Evolutionary conservation across 2,797 vertebrate species (phyloP).

Genomic region (Parauchenoglanis ngamensis): DNA sequence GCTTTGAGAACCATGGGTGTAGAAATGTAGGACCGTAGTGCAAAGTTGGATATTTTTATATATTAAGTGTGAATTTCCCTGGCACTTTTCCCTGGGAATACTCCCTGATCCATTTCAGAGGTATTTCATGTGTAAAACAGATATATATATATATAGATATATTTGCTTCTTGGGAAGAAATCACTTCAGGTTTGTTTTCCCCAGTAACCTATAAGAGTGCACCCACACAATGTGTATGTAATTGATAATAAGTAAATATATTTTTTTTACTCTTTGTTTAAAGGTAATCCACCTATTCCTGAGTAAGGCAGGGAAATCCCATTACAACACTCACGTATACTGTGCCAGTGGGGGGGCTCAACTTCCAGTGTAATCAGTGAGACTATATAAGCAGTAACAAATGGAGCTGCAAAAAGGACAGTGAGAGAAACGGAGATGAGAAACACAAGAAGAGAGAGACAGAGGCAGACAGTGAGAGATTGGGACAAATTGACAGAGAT

Average conservation of each 20-base stretch:
- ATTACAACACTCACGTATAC: background rate
- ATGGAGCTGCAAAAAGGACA: background rate
- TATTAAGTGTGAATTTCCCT: background rate
- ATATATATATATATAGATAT: too few relatives aligned
- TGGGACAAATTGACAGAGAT: background rate
- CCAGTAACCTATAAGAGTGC: background rate
- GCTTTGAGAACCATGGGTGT: background rate
- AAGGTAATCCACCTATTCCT: background rate
- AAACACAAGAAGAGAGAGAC: background rate
- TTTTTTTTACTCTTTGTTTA: background rate
- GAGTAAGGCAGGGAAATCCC: constrained; percentile 14
- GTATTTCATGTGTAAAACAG: background rate
- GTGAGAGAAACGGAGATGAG: background rate
- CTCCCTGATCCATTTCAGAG: background rate
- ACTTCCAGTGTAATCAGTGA: constrained; percentile 9
- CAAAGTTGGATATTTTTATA: background rate
- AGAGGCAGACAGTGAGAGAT: background rate
- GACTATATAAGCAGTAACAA: background rate
- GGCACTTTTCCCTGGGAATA: background rate
- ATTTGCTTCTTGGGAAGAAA: background rate
- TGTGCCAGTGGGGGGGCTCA: background rate
- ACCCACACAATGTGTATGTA: background rate
- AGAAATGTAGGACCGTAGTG: background rate
- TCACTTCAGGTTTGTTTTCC: background rate
- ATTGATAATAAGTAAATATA: background rate